A percentile compares a stretch with the other conserved stretches of the same genome.
These are phyloP conservation scores for Zophobas morio DNA, from an alignment of 1,140 invertebrate genomes.

Conservation along the genomic window DNA sequence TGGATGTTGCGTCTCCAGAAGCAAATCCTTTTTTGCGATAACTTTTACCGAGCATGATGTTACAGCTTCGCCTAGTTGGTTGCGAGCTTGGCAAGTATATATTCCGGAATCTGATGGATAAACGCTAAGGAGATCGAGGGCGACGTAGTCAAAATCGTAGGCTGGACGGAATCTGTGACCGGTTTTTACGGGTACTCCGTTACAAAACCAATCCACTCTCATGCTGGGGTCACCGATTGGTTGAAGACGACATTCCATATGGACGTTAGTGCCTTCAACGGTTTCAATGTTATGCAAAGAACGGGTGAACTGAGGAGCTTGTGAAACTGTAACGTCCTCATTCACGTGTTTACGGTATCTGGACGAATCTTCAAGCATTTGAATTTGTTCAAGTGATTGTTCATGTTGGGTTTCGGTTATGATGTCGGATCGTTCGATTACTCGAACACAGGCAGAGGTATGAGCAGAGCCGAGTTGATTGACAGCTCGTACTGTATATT, in stretches of 20 bases:
- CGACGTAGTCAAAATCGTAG: constrained; percentile 98
- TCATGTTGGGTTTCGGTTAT: constrained; percentile 96
- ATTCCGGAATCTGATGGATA: constrained; percentile 98
- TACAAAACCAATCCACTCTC: constrained; percentile 97
- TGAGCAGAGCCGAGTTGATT: constrained; percentile 94
- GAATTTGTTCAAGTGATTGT: constrained; percentile 94
- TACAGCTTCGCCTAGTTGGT: constrained; percentile 94
- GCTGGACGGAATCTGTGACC: constrained; percentile 96
- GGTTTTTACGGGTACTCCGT: constrained; percentile 89
- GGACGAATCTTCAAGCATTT: constrained; percentile 92
- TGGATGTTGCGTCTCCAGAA: constrained; percentile 89
- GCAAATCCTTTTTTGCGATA: constrained; percentile 89
- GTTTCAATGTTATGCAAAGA: constrained; percentile 92
- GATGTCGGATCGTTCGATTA: constrained; percentile 87
- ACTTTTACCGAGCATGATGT: constrained; percentile 91
- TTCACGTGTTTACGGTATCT: constrained; percentile 78
- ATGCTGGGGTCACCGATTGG: constrained; percentile 96
- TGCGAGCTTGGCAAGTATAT: constrained; percentile 93
- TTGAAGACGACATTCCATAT: constrained; percentile 92
- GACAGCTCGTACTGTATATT: constrained; percentile 91
- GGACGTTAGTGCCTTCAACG: constrained; percentile 92
- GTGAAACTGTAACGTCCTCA: constrained; percentile 85
- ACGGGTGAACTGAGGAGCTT: constrained; percentile 89
- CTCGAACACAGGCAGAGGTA: constrained; percentile 90
- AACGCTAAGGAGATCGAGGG: constrained; percentile 94